A percentile compares a stretch with the other conserved stretches of the same genome.
phyloP scores from a whole-genome alignment of 2,888 invertebrate genomes.

The Chrysolina oricalcia region DNA sequence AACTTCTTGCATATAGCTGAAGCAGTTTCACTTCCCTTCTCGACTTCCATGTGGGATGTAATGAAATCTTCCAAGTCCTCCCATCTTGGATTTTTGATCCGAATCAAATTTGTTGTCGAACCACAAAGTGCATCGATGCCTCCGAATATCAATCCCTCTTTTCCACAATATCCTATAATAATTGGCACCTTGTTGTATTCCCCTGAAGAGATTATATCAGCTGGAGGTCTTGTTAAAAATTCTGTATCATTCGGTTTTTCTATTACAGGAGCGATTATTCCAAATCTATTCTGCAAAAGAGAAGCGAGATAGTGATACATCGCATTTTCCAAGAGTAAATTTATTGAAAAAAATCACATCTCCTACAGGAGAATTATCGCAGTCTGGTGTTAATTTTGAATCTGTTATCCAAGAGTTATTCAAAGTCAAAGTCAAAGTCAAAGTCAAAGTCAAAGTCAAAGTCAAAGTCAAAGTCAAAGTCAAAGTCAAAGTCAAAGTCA shows the following conservation, averaged over 20 bases:
- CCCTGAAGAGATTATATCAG: constrained; percentile 25
- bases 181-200: constrained; percentile 64
- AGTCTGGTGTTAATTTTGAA: no score
- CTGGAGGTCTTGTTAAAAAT: constrained; percentile 23
- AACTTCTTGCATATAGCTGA: not conserved
- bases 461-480: no score
- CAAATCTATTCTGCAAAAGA: not conserved
- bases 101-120: not conserved
- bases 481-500: no score
- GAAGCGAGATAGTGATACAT: not conserved
- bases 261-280: constrained; percentile 16
- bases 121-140: not conserved
- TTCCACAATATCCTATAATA: constrained; percentile 40
- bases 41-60: not conserved
- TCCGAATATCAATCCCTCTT: constrained; percentile 31
- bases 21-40: not conserved
- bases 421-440: no score
- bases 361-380: no score
- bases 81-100: not conserved
- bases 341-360: no score
- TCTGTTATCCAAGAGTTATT: no score
- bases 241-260: constrained; percentile 37
- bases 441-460: no score
- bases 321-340: no score
- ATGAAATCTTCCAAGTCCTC: not conserved